phyloP scores from a whole-genome alignment of 2,113 vertebrate genomes.

The Chaetops frenatus region DNA sequence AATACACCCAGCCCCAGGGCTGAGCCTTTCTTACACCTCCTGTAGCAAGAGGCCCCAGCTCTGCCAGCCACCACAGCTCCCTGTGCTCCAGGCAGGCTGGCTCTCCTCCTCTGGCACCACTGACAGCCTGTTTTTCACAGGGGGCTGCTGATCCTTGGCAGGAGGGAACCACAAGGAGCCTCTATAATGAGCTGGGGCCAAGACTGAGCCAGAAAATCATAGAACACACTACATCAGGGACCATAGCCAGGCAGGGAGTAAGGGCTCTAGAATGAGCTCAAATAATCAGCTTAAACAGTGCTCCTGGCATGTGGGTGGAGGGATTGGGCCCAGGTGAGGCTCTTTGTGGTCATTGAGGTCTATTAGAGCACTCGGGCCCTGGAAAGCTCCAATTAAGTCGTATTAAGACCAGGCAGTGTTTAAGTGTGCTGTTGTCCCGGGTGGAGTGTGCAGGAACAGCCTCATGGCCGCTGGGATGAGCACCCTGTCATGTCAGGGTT shows the following conservation, averaged over 20 bases:
- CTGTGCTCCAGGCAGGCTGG: background rate
- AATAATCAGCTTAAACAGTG: background rate
- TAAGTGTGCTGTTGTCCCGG: background rate
- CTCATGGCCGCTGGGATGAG: fast-evolving
- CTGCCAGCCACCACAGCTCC: background rate
- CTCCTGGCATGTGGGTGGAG: background rate
- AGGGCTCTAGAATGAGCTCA: background rate
- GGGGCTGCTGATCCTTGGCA: background rate
- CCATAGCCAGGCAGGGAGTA: background rate
- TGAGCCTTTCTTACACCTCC: background rate
- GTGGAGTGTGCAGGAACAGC: background rate
- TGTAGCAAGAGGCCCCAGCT: background rate
- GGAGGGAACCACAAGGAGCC: background rate
- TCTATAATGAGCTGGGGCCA: background rate
- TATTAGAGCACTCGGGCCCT: background rate
- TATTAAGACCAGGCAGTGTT: background rate
- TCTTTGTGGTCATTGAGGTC: background rate
- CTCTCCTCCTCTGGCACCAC: background rate
- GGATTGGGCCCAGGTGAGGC: background rate
- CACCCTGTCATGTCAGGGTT: background rate
- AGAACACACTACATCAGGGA: background rate
- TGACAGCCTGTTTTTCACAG: background rate
- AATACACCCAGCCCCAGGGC: background rate
- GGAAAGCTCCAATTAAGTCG: fast-evolving
- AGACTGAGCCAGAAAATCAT: background rate